Evolutionary conservation across 2,888 invertebrate species (phyloP).

Genomic region (Oscheius sp.): DNA sequence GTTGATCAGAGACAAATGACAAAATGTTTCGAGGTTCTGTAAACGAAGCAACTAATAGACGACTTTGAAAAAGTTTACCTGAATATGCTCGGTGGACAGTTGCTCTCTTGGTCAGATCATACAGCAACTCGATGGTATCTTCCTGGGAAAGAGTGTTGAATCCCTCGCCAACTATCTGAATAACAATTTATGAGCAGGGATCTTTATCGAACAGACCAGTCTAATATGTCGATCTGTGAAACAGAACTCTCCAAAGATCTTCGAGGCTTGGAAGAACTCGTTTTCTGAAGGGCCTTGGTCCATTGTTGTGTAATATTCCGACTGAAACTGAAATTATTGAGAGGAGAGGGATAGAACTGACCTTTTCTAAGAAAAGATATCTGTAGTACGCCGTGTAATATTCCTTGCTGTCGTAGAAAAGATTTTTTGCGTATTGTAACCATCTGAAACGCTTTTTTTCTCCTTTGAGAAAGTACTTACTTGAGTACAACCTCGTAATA

Average conservation of each 20-base stretch:
- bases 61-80: not conserved
- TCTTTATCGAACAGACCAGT: slow-evolving; percentile 27
- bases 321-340: not conserved
- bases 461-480: too few relatives aligned
- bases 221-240: slow-evolving; percentile 32
- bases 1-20: not conserved
- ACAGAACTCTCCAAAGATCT: slow-evolving; percentile 48
- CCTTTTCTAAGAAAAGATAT: slow-evolving; percentile 36
- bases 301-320: slow-evolving; percentile 43
- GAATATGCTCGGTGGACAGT: not conserved
- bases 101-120: slow-evolving; percentile 28
- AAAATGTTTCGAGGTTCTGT: slow-evolving; percentile 5
- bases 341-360: not conserved
- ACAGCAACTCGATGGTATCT: slow-evolving; percentile 32
- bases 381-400: slow-evolving; percentile 29
- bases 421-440: slow-evolving; percentile 25
- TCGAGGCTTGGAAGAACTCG: slow-evolving; percentile 39
- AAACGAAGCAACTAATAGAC: not conserved
- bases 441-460: not conserved
- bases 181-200: not conserved
- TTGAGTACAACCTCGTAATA: slow-evolving; percentile 26
- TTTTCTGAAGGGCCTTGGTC: slow-evolving; percentile 42
- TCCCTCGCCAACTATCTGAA: slow-evolving; percentile 35
- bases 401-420: slow-evolving; percentile 9
- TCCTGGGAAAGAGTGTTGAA: slow-evolving; percentile 13